Evolutionary conservation across 64 coral and sea anemone species (phyloP).

Genomic region (Catalaphyllia jardinei): DNA sequence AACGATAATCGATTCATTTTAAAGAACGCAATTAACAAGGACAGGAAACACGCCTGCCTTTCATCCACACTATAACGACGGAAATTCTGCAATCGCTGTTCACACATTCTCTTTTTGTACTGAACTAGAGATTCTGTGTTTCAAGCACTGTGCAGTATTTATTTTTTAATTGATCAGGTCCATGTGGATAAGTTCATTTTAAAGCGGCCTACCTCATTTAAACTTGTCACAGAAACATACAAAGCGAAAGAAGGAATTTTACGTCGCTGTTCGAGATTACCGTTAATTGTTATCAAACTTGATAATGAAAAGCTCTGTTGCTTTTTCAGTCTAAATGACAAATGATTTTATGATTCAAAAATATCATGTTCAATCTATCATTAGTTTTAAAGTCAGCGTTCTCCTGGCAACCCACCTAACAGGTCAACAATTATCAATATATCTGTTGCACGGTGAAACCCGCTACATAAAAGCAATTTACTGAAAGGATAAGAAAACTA

Average conservation of each 20-base stretch:
- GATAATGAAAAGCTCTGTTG: not conserved
- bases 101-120: not conserved
- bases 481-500: constrained; percentile 19
- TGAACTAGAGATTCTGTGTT: not conserved
- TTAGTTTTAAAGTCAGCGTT: not conserved
- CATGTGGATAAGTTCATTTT: too few species aligned
- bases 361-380: not conserved
- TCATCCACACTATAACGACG: not conserved
- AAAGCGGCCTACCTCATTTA: too few species aligned
- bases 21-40: constrained; percentile 22
- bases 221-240: not conserved
- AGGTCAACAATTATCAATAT: not conserved
- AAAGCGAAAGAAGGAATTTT: not conserved
- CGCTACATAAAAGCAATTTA: not conserved
- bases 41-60: not conserved
- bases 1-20: constrained; percentile 39
- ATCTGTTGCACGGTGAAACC: not conserved
- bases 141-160: too few species aligned
- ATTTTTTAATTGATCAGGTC: too few species aligned
- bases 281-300: constrained; percentile 19
- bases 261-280: not conserved
- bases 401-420: not conserved
- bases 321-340: not conserved
- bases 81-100: not conserved
- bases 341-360: constrained; percentile 19